phyloP scores from a whole-genome alignment of 2,797 vertebrate genomes.

The Enteromius fasciolatus region DNA sequence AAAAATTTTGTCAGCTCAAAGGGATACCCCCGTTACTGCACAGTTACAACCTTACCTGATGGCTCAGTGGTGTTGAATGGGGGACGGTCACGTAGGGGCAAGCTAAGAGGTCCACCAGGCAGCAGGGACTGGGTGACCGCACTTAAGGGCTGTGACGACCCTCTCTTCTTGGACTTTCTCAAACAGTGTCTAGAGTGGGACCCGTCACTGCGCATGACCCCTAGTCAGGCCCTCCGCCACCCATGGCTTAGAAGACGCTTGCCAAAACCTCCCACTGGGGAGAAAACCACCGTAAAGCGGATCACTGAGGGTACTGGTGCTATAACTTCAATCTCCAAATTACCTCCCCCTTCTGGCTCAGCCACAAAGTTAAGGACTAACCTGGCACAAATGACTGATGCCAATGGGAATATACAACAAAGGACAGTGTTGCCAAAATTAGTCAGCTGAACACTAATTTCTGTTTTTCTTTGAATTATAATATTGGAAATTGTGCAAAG shows the following conservation, averaged over 20 bases:
- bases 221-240: conserved; percentile 93
- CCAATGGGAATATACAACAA: conserved; percentile 98
- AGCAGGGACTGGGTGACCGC: conserved; percentile 92
- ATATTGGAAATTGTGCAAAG: conserved; percentile 56
- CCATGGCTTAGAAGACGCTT: conserved; percentile 93
- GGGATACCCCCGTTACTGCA: conserved; percentile 97
- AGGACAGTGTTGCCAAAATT: conserved; percentile 98
- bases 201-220: conserved; percentile 90
- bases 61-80: conserved; percentile 88
- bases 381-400: conserved; percentile 94
- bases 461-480: conserved; percentile 41
- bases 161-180: conserved; percentile 96
- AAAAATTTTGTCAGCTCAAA: conserved; percentile 99
- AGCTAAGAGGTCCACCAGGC: conserved; percentile 88
- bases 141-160: conserved; percentile 95
- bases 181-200: conserved; percentile 99
- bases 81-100: conserved; percentile 93
- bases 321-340: conserved; percentile 96
- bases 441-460: conserved; percentile 86
- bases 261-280: conserved; percentile 90
- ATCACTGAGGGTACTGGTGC: conserved; percentile 84
- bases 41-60: conserved; percentile 89
- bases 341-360: conserved; percentile 89
- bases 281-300: conserved; percentile 87
- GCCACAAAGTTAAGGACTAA: conserved; percentile 97